phyloP scores from a whole-genome alignment of 2,113 vertebrate species.

The Dipodomys spectabilis region DNA sequence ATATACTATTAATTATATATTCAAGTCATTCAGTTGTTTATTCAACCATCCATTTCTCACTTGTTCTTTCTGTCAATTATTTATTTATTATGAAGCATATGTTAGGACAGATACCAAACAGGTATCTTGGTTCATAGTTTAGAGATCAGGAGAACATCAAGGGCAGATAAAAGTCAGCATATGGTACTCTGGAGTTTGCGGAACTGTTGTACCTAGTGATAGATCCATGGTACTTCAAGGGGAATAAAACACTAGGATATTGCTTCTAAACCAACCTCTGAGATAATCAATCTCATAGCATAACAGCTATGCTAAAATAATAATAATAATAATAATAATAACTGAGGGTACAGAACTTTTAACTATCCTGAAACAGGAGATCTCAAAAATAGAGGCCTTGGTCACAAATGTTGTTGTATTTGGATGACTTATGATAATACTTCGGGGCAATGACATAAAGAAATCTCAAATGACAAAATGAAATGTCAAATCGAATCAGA shows the following conservation, averaged over 20 bases:
- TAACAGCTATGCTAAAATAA: neutral
- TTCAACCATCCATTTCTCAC: constrained; percentile 26
- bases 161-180: neutral
- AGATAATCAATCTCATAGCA: neutral
- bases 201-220: neutral
- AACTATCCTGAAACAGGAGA: neutral
- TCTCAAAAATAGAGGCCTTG: too few relatives aligned
- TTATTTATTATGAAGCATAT: constrained; percentile 27
- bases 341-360: neutral
- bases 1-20: constrained; percentile 53
- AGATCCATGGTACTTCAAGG: neutral
- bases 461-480: constrained; percentile 33
- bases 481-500: neutral
- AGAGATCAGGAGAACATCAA: neutral
- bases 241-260: neutral
- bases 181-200: neutral
- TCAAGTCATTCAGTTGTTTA: constrained; percentile 36
- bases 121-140: too few relatives aligned
- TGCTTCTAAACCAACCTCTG: neutral
- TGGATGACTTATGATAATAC: neutral
- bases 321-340: constrained; percentile 45
- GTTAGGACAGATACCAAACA: constrained; percentile 2
- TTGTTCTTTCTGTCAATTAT: constrained; percentile 1
- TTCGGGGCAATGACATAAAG: neutral
- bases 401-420: neutral